These are phyloP conservation scores for Drosophila simulans DNA, from an alignment of 1,140 invertebrate species.

Conservation along the genomic window DNA sequence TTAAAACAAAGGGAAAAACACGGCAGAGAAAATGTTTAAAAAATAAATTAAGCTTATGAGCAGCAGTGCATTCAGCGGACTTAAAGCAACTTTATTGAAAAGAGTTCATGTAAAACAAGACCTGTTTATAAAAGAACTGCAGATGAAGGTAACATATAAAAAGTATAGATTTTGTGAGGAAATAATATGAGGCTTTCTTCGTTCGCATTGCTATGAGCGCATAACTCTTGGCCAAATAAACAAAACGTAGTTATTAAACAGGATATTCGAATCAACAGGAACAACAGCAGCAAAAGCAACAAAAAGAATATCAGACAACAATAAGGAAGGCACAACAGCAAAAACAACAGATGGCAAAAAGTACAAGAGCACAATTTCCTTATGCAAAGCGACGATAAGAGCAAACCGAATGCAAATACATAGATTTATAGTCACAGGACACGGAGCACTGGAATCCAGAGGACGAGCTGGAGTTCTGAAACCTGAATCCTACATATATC, in stretches of 20 bases:
- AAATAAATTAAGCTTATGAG: constrained; percentile 1
- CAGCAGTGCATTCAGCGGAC: neutral
- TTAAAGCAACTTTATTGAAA: neutral
- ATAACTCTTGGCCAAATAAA: constrained; percentile 75
- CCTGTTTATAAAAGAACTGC: neutral
- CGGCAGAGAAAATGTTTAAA: constrained; percentile 4
- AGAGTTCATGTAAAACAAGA: neutral
- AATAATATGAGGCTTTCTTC: constrained; percentile 25
- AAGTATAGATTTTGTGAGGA: constrained; percentile 1
- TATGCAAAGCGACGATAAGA: constrained; percentile 78
- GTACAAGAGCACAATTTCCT: constrained; percentile 76
- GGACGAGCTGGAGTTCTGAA: constrained; percentile 5
- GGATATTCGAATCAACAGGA: constrained; percentile 76
- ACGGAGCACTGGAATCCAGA: constrained; percentile 12
- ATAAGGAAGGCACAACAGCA: constrained; percentile 37
- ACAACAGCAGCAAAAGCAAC: constrained; percentile 8
- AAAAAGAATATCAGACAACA: constrained; percentile 20
- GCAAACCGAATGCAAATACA: constrained; percentile 78
- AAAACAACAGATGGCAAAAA: constrained; percentile 67
- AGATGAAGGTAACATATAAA: neutral
- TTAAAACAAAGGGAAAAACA: neutral
- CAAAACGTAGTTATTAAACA: constrained; percentile 76
- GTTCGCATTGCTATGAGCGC: constrained; percentile 28
- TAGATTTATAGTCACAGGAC: constrained; percentile 69
- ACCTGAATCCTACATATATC: constrained; percentile 6